These are phyloP conservation scores for Pao palembangensis DNA, from an alignment of 2,113 vertebrate genomes.

Conservation along the genomic window DNA sequence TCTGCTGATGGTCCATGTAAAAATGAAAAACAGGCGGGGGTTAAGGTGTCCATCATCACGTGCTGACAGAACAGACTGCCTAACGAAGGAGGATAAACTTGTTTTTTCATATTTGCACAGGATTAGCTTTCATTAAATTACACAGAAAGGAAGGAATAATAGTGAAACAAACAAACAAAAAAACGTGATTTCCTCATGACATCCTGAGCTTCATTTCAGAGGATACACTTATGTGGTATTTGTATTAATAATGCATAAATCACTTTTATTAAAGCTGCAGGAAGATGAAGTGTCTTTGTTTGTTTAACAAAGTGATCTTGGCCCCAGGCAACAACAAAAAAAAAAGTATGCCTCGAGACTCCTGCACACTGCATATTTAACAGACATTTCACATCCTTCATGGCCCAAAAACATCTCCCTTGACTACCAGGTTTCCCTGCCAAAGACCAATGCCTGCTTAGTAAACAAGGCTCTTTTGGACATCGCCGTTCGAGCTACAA, in stretches of 20 bases:
- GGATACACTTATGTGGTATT: conserved; percentile 25
- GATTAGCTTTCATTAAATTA: conserved; percentile 41
- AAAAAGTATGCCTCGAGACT: conserved; percentile 51
- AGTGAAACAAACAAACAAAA: background rate
- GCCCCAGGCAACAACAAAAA: conserved; percentile 37
- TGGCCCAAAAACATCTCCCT: conserved; percentile 69
- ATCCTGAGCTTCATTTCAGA: conserved; percentile 3
- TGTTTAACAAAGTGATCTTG: conserved; percentile 56
- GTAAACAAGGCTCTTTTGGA: conserved; percentile 70
- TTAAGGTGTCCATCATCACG: conserved; percentile 33
- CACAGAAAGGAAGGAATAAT: conserved; percentile 19
- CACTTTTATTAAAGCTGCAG: conserved; percentile 39
- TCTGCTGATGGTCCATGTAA: too few relatives aligned
- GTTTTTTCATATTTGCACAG: conserved; percentile 45
- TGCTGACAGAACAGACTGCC: conserved; percentile 35
- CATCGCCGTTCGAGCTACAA: conserved; percentile 63
- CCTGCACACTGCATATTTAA: conserved; percentile 64
- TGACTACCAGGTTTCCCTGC: conserved; percentile 68
- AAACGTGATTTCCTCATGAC: conserved; percentile 3
- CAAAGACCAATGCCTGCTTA: conserved; percentile 71
- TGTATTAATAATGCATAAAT: conserved; percentile 44
- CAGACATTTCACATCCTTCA: conserved; percentile 65
- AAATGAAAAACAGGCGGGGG: background rate
- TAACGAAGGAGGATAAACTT: conserved; percentile 53
- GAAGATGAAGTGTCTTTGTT: conserved; percentile 51